Evolutionary conservation across 2,797 vertebrate species (phyloP).

Genomic region (Sarcophilus harrisii): DNA sequence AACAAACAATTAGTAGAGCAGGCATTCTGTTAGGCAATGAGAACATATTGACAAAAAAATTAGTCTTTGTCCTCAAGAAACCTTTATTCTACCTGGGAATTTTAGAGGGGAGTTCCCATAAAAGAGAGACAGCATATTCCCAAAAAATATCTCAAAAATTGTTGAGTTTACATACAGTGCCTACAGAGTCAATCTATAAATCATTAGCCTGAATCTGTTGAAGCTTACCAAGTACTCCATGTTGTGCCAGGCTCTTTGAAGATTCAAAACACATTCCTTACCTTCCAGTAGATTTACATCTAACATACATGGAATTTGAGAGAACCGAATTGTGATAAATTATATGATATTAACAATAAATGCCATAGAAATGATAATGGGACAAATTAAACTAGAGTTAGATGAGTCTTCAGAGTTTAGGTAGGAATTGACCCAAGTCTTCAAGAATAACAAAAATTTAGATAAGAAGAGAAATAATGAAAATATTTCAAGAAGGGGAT

Average conservation of each 20-base stretch:
- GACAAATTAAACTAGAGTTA: not conserved
- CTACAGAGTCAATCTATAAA: not conserved
- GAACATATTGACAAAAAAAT: not conserved
- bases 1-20: not conserved
- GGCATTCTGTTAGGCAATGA: not conserved
- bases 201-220: not conserved
- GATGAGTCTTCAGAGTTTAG: not conserved
- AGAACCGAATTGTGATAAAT: constrained; percentile 11
- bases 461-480: not conserved
- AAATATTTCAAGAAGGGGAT: not conserved
- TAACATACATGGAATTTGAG: constrained; percentile 9
- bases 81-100: not conserved
- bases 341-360: not conserved
- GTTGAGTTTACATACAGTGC: constrained; percentile 12
- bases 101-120: not conserved
- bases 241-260: not conserved
- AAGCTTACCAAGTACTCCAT: not conserved
- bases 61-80: not conserved
- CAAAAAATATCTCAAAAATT: not conserved
- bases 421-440: not conserved
- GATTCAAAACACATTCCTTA: not conserved
- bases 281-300: constrained; percentile 10
- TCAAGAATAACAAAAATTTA: not conserved
- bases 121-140: not conserved
- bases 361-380: not conserved